phyloP scores from a whole-genome alignment of 1,140 invertebrate species.

The Lepidurus apus region DNA sequence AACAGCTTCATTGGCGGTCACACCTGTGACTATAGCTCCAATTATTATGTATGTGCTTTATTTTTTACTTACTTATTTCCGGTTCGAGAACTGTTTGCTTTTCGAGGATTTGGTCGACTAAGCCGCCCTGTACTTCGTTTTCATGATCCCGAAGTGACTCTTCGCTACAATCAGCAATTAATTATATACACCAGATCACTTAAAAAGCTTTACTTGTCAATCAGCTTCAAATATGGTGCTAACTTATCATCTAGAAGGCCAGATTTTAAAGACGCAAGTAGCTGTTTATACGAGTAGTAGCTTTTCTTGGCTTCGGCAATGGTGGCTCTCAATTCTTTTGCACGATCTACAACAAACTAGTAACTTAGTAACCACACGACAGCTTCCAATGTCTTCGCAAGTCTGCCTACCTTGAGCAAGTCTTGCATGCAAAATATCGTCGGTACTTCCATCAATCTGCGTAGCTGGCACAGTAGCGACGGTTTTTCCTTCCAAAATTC shows the following conservation, averaged over 20 bases:
- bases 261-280: neutral
- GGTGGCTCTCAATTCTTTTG: neutral
- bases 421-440: neutral
- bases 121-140: neutral
- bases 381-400: too few relatives aligned
- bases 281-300: neutral
- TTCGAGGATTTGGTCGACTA: neutral
- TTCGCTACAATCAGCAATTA: neutral
- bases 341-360: neutral
- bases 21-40: too few relatives aligned
- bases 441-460: neutral
- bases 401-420: neutral
- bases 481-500: neutral
- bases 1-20: too few relatives aligned
- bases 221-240: neutral
- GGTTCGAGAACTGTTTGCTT: neutral
- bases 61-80: neutral
- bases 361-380: neutral
- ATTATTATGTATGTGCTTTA: neutral
- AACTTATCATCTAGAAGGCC: neutral
- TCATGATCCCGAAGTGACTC: neutral
- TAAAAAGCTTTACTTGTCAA: neutral
- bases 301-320: neutral
- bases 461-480: neutral
- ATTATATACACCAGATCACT: neutral